Percentiles rank a stretch among this genome's conserved stretches.
These are phyloP conservation scores for Conistra vaccinii DNA, from an alignment of 2,888 invertebrate genomes.

Conservation along the genomic window DNA sequence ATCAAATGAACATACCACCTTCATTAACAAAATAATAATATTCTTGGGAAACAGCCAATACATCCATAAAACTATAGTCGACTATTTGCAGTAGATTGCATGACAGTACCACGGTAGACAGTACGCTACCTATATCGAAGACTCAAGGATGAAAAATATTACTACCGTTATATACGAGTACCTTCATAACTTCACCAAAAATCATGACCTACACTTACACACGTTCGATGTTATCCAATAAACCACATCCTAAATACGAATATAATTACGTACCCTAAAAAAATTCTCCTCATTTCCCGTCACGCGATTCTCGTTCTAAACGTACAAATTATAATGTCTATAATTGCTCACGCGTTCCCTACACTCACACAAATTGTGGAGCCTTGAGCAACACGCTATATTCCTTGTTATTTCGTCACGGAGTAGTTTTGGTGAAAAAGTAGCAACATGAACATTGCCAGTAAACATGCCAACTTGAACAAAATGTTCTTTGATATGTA, in stretches of 20 bases:
- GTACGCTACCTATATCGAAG: background rate
- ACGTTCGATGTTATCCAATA: conserved; percentile 58
- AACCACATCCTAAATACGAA: conserved; percentile 61
- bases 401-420: conserved; percentile 61
- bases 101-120: conserved; percentile 4
- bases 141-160: conserved; percentile 14
- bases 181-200: conserved; percentile 13
- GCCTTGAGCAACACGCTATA: conserved; percentile 48
- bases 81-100: background rate
- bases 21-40: background rate
- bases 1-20: background rate
- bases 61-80: background rate
- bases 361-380: conserved; percentile 58
- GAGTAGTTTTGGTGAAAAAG: conserved; percentile 57
- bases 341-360: conserved; percentile 59
- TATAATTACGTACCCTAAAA: conserved; percentile 58
- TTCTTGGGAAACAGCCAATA: no score
- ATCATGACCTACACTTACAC: conserved; percentile 43
- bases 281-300: conserved; percentile 58
- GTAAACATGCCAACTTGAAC: conserved; percentile 62
- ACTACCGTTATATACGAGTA: background rate
- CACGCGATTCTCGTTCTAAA: conserved; percentile 62
- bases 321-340: conserved; percentile 56
- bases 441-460: conserved; percentile 63
- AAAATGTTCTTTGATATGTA: conserved; percentile 49